A percentile compares a stretch with the other conserved stretches of the same genome.
These are phyloP conservation scores for Polia nebulosa DNA, from an alignment of 2,888 invertebrate genomes.

Conservation along the genomic window DNA sequence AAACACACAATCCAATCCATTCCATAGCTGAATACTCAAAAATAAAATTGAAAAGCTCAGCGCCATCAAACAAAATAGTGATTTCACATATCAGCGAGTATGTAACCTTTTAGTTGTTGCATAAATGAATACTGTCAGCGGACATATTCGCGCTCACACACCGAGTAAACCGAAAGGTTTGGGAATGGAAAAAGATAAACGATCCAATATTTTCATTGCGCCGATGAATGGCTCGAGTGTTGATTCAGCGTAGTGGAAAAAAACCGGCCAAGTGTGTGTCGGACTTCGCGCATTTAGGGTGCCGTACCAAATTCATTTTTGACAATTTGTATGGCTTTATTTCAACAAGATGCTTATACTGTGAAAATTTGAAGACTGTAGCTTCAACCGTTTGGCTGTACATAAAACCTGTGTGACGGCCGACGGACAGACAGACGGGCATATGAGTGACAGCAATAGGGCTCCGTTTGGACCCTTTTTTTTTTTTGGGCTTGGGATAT, in stretches of 20 bases:
- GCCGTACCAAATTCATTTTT: too few relatives aligned
- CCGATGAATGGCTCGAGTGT: slow-evolving; percentile 84
- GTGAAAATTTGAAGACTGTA: too few relatives aligned
- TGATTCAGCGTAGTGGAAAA: slow-evolving; percentile 85
- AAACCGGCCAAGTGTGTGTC: too few relatives aligned
- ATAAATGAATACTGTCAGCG: slow-evolving; percentile 86
- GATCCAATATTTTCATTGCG: slow-evolving; percentile 87
- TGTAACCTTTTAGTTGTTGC: slow-evolving; percentile 80
- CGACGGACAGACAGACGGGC: too few relatives aligned
- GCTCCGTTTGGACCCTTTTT: too few relatives aligned
- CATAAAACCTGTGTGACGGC: too few relatives aligned
- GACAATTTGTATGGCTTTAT: too few relatives aligned
- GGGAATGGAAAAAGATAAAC: slow-evolving; percentile 83
- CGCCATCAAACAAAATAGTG: slow-evolving; percentile 79
- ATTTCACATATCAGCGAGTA: slow-evolving; percentile 84
- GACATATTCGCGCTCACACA: slow-evolving; percentile 75
- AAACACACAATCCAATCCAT: slow-evolving; percentile 54
- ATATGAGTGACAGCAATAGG: too few relatives aligned
- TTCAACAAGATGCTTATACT: too few relatives aligned
- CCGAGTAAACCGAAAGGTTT: slow-evolving; percentile 77
- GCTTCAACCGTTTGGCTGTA: too few relatives aligned
- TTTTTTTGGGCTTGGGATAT: too few relatives aligned
- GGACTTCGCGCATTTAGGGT: too few relatives aligned
- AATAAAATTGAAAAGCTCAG: slow-evolving; percentile 71
- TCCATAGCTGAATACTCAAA: slow-evolving; percentile 53